These are phyloP conservation scores for Pao palembangensis DNA, from an alignment of 2,113 vertebrate species.

Conservation along the genomic window DNA sequence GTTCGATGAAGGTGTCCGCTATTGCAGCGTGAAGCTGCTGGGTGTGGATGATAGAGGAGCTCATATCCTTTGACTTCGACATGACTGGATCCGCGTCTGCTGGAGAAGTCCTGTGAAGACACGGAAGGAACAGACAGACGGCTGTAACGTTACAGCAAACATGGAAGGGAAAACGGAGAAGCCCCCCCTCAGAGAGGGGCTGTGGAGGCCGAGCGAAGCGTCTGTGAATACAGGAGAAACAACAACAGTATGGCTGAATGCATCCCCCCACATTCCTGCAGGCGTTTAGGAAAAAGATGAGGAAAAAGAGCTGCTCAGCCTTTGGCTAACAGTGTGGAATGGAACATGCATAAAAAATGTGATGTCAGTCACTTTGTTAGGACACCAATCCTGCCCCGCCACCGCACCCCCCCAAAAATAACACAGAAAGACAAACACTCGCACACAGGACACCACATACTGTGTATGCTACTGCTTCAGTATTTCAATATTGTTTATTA, in stretches of 20 bases:
- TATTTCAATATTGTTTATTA: background rate
- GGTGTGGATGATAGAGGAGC: slow-evolving; percentile 83
- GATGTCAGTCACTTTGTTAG: background rate
- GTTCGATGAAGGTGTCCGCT: slow-evolving; percentile 93
- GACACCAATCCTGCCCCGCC: background rate
- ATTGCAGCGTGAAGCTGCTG: slow-evolving; percentile 94
- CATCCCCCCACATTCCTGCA: slow-evolving; percentile 40
- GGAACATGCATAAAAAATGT: no score
- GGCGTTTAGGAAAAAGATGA: slow-evolving; percentile 18
- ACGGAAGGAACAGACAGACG: background rate
- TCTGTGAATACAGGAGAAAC: slow-evolving; percentile 31
- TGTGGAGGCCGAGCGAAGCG: slow-evolving; percentile 7
- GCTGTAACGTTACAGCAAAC: background rate
- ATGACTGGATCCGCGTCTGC: slow-evolving; percentile 68
- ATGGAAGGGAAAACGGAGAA: background rate
- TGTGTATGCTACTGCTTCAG: background rate
- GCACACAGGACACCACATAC: no score
- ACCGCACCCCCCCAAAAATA: no score
- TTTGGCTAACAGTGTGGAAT: background rate
- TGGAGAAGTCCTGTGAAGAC: slow-evolving; percentile 50
- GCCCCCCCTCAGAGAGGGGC: background rate
- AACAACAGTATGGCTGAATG: slow-evolving; percentile 36
- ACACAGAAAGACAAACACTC: no score
- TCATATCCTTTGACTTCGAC: slow-evolving; percentile 77
- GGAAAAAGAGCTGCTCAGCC: slow-evolving; percentile 22